Base-by-base conservation (phyloP, 2,113 vertebrate species). In the Lethenteron camtschaticum region DNA sequence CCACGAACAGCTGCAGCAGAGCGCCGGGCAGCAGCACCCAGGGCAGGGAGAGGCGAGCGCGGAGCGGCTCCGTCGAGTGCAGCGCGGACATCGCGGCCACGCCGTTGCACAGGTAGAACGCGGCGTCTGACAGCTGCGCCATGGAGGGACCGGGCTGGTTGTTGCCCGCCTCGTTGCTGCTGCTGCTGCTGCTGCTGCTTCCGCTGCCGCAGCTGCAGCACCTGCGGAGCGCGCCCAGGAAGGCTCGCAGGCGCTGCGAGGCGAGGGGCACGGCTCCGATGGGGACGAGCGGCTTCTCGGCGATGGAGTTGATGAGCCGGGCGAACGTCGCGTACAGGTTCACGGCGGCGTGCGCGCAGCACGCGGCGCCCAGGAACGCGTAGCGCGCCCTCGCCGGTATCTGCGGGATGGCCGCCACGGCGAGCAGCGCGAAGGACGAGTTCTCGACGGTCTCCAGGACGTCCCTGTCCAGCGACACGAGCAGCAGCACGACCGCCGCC, bases 101-200 rank as follows among this genome's bases (percentile, higher is more conserved):
- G 2, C 88, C 87, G 0, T 91, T 89, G 74, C 76, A 79, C 70
- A 88, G 55, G 73, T 88, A 90, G 78, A 91, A 88, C 57, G 89
- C 71, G 11, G 83, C 76, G 4, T 88, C 85, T 0, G 86, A 81
- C 11, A 80, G 71, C 41, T 82, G 81, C 0, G 79, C 75, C 1
- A 68, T 20, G n/a, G 72, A 74, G 57, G 63, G 57, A 0, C 74
- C 14, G 9, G 71, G n/a, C 3, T 75, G 55, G 16, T 56, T 68
- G 12, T 74, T 68, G 9, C 70, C 1, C 1, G 73, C 56, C 24
- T 41, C 24, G 5, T 41, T 6, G 24, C 1, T 41, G 24, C 24
- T 41, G 3, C 24, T 4, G 24, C 24, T 24, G 24, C n/a, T n/a
- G n/a, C 24, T 41, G 24, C 24, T 41, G 58, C 56, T 69, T 20